Evolutionary conservation across 2,888 invertebrate genomes (phyloP), one percentile per base, ranked within the genome.

Genomic region (Dichetophora obliterata): DNA sequence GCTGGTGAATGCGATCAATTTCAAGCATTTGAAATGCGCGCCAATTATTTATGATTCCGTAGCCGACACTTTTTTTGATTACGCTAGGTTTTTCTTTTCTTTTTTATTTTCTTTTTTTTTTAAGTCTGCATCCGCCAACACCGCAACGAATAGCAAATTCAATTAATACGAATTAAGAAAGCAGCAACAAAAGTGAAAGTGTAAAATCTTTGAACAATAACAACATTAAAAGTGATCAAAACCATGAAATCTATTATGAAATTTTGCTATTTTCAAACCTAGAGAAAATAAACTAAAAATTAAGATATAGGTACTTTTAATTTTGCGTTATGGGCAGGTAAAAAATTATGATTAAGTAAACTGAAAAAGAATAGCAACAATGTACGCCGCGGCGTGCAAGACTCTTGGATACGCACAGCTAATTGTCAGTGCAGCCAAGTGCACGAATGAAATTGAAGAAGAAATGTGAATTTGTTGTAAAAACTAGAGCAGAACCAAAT

Each of bases 41-140:
- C 66, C 66, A 66, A 66, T 66, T 66, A 66, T 37, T 66, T 66
- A 66, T 37, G 66, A 66, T 66, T 43, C 66, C 66, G 43, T 31
- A 66, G 66, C 66, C 37, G 66, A 66, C 66, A 66, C 66, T 37
- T 66, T 37, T 43, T 34, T 37, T 66, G 66, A 37, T 66, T 66
- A 37, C 59, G 27, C 24, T 59, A 27, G 22, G 66, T 19, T 34
- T n/a, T n/a, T n/a, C n/a, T n/a, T n/a, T n/a, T n/a, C n/a, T n/a
- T n/a, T n/a, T n/a, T n/a, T 65, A 16, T 59, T 8, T 57, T 22
- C 22, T 22, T 57, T 8, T 57, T 22, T n/a, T 22, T 57, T 5
- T 22, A 14, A 59, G 59, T 27, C 59, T 24, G 24, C 59, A 27
- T 59, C 27, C 27, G 11, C 43, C 11, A 27, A 59, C 24, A 27